A percentile compares a stretch with the other conserved stretches of the same genome.
Evolutionary conservation across 2,797 vertebrate genomes (phyloP).

Genomic region (Melanotaenia pygmaea): DNA sequence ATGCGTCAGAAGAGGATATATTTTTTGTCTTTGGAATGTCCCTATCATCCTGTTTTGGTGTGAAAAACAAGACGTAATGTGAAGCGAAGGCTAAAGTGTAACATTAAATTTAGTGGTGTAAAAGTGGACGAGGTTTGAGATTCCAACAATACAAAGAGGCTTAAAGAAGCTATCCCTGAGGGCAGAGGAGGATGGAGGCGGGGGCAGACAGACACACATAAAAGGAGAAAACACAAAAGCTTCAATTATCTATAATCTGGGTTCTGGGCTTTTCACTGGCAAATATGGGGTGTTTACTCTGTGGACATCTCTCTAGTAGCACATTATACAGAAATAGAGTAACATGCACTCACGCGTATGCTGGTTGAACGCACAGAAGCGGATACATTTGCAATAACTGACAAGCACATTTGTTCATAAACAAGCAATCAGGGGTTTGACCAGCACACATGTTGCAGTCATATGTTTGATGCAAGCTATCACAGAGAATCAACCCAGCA

Average conservation of each 20-base stretch:
- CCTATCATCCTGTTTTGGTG: not conserved
- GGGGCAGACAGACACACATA: conserved; percentile 1
- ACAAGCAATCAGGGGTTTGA: conserved; percentile 31
- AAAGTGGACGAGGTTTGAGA: conserved; percentile 4
- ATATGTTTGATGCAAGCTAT: conserved; percentile 27
- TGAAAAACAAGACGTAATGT: not conserved
- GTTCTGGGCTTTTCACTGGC: conserved; percentile 31
- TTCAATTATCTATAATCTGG: conserved; percentile 64
- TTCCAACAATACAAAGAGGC: conserved; percentile 20
- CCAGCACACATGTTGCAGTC: conserved; percentile 6
- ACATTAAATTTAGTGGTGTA: not conserved
- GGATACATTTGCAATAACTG: conserved; percentile 3
- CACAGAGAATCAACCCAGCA: conserved; percentile 6
- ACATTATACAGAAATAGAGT: not conserved
- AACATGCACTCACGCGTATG: not conserved
- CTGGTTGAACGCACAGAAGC: conserved; percentile 19
- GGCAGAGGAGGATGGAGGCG: conserved; percentile 13
- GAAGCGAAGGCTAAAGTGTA: not conserved
- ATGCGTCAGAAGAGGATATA: not conserved
- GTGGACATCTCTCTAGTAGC: conserved; percentile 43
- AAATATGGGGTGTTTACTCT: conserved; percentile 64
- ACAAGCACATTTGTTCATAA: conserved; percentile 17
- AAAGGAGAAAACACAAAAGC: conserved; percentile 32
- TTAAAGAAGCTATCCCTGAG: conserved; percentile 37
- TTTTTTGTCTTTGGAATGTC: not conserved